phyloP scores from a whole-genome alignment of 2,797 vertebrate genomes.

The Esox masquinongy region DNA sequence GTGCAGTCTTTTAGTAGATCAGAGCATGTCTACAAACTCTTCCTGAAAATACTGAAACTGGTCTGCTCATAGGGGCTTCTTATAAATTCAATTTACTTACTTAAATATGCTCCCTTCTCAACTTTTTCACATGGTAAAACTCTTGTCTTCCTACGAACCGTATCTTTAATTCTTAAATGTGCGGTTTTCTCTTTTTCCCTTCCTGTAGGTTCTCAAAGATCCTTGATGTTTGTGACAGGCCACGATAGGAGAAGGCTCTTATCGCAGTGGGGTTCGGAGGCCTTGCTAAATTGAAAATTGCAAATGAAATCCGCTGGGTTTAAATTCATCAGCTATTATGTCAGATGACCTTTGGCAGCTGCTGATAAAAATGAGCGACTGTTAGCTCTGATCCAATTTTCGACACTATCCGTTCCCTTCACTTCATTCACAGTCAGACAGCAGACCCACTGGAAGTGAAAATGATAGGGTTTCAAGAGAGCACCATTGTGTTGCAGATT shows the following conservation, averaged over 20 bases:
- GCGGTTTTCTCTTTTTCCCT: conserved; percentile 74
- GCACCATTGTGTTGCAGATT: conserved; percentile 97
- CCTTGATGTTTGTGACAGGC: conserved; percentile 98
- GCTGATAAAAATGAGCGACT: conserved; percentile 99
- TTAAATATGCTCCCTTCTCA: conserved; percentile 69
- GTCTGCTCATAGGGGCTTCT: neutral
- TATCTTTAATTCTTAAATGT: conserved; percentile 84
- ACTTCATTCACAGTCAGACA: conserved; percentile 90
- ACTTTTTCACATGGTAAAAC: conserved; percentile 75
- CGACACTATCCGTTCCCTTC: conserved; percentile 87
- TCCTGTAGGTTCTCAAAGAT: conserved; percentile 84
- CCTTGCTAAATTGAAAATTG: conserved; percentile 99
- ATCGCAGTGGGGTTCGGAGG: conserved; percentile 89
- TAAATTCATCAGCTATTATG: conserved; percentile 99
- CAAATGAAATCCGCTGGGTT: conserved; percentile 97
- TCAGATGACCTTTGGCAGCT: conserved; percentile 99
- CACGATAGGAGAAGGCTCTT: conserved; percentile 95
- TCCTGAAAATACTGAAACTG: neutral
- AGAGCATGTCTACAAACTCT: neutral
- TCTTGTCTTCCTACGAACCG: conserved; percentile 79
- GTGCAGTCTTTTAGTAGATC: neutral
- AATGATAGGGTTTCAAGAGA: conserved; percentile 99
- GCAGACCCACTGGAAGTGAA: conserved; percentile 93
- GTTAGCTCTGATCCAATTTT: conserved; percentile 98
- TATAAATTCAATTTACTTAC: conserved; percentile 80